A percentile compares a stretch with the other conserved stretches of the same genome.
These are phyloP conservation scores for Dicyrtomina minuta DNA, from an alignment of 2,888 invertebrate genomes.

Conservation along the genomic window DNA sequence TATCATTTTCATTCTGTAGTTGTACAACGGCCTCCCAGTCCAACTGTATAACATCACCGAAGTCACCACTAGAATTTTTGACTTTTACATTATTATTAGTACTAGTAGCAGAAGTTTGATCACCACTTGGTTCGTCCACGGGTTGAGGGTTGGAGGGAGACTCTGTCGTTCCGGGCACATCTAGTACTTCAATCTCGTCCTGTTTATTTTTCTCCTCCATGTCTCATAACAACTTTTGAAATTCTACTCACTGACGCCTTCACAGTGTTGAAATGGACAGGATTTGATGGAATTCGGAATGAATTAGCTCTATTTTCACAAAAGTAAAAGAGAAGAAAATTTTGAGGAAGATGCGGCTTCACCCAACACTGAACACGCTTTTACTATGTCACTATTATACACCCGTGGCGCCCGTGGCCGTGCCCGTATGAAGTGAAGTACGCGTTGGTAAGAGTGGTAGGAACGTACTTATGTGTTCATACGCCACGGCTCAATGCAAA, in stretches of 20 bases:
- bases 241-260: background rate
- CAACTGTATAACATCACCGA: constrained; percentile 5
- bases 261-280: background rate
- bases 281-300: background rate
- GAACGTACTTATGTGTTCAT: constrained; percentile 20
- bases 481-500: constrained; percentile 11
- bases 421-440: constrained; percentile 23
- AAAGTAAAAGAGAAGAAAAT: constrained; percentile 8
- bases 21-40: background rate
- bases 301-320: background rate
- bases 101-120: too few species aligned
- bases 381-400: constrained; percentile 1
- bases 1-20: background rate
- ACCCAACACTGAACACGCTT: constrained; percentile 23
- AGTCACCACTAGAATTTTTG: background rate
- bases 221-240: background rate
- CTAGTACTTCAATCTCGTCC: constrained; percentile 6
- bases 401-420: too few species aligned
- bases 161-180: background rate
- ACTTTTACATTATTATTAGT: background rate
- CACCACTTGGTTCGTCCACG: constrained; percentile 4
- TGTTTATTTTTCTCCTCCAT: constrained; percentile 27
- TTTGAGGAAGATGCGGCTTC: constrained; percentile 10
- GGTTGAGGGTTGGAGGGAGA: constrained; percentile 4
- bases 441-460: too few species aligned